phyloP scores from a whole-genome alignment of 2,888 invertebrate species.

The Scaptomyza polygonia region DNA sequence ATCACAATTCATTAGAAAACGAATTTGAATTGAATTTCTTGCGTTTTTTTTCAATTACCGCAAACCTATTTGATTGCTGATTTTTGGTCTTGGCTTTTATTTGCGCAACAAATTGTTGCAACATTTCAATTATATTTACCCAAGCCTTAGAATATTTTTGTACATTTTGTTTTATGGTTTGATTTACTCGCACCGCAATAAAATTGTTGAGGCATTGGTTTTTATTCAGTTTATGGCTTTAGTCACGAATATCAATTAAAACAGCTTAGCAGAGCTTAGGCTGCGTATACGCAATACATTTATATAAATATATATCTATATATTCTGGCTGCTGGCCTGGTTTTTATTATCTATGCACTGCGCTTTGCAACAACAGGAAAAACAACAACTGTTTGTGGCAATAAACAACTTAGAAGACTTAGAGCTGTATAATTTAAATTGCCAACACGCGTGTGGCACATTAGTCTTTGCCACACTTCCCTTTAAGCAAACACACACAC shows the following conservation, averaged over 20 bases:
- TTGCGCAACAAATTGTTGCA: conserved; percentile 14
- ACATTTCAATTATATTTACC: conserved; percentile 22
- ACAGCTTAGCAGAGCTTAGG: conserved; percentile 21
- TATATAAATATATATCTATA: background rate
- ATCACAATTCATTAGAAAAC: too few relatives aligned
- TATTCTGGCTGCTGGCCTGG: conserved; percentile 31
- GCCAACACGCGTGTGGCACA: conserved; percentile 43
- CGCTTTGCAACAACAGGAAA: conserved; percentile 10
- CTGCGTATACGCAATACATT: conserved; percentile 31
- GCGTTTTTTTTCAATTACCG: too few relatives aligned
- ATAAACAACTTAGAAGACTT: conserved; percentile 41
- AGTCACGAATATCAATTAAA: conserved; percentile 51
- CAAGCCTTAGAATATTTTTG: conserved; percentile 3
- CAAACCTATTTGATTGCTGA: too few relatives aligned
- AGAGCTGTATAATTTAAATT: conserved; percentile 41
- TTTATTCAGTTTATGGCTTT: conserved; percentile 1
- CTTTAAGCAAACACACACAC: background rate
- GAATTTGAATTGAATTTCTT: too few relatives aligned
- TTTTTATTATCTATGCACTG: conserved; percentile 24
- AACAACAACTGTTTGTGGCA: conserved; percentile 6
- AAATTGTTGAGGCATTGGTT: conserved; percentile 31
- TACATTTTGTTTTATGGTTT: background rate
- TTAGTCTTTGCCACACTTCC: conserved; percentile 18
- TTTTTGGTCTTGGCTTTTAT: background rate
- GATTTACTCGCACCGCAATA: conserved; percentile 9